These are phyloP conservation scores for Crossocerus cetratus DNA, from an alignment of 2,888 invertebrate genomes.

Conservation along the genomic window DNA sequence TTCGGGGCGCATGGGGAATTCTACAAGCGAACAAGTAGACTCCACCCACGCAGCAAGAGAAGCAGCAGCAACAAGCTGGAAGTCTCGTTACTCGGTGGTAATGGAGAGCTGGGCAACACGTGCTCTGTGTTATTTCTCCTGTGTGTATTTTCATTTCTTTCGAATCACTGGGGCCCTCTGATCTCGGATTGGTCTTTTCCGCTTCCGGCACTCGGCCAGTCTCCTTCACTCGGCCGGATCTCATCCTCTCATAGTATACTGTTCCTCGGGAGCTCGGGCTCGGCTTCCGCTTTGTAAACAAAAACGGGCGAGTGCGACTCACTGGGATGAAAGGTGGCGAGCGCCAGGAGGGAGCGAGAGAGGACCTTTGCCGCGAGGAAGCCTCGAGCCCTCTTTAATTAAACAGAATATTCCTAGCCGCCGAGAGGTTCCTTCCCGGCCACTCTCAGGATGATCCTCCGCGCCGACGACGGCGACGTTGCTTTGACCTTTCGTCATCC, in stretches of 20 bases:
- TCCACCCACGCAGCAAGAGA: no score
- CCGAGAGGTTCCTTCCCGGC: no score
- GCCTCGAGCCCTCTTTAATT: conserved; percentile 53
- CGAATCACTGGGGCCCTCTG: background rate
- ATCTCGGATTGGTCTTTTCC: background rate
- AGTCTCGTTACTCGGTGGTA: no score
- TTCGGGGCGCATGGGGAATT: no score
- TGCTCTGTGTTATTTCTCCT: no score
- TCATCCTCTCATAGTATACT: background rate
- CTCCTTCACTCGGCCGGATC: background rate
- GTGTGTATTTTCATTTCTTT: background rate
- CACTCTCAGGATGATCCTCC: conserved; percentile 6
- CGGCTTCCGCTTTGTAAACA: conserved; percentile 41
- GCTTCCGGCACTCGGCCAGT: background rate
- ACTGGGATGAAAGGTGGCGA: conserved; percentile 13
- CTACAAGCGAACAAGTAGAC: no score
- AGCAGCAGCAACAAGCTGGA: no score
- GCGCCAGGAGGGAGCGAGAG: background rate
- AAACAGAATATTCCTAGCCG: conserved; percentile 54
- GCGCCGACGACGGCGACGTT: no score
- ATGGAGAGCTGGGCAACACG: no score
- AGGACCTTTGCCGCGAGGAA: conserved; percentile 43
- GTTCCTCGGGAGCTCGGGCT: background rate
- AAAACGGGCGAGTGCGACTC: conserved; percentile 27
- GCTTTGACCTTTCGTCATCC: no score